phyloP scores from a whole-genome alignment of 2,797 vertebrate genomes.

The Squalus acanthias region DNA sequence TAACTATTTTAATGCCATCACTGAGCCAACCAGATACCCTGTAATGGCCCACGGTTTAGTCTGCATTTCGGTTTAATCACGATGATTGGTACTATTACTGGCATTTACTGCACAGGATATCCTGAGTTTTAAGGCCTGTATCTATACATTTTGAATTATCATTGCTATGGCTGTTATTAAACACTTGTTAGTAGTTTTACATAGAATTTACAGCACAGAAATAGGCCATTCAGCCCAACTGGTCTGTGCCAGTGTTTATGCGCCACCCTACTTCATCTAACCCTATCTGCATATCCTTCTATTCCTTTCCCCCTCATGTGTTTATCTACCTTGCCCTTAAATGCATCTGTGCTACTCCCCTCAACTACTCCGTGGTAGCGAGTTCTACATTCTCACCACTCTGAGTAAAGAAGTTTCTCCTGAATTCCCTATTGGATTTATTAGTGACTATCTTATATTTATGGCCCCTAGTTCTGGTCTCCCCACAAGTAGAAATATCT shows the following conservation, averaged over 20 bases:
- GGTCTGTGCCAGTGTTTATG: neutral
- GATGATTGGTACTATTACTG: neutral
- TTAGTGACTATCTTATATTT: neutral
- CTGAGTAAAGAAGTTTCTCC: neutral
- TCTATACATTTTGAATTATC: neutral
- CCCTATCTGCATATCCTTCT: neutral
- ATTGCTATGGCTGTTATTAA: neutral
- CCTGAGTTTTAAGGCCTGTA: neutral
- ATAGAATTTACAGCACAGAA: neutral
- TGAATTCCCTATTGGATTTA: neutral
- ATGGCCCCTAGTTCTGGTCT: neutral
- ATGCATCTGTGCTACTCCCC: neutral
- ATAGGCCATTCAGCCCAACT: neutral
- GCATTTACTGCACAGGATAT: too few species aligned
- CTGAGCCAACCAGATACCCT: neutral
- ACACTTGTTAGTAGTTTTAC: too few species aligned
- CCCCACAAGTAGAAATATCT: neutral
- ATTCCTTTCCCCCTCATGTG: neutral
- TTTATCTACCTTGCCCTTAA: neutral
- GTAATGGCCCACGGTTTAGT: neutral
- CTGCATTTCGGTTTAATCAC: neutral
- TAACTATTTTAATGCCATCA: neutral
- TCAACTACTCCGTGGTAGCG: neutral
- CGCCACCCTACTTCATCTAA: neutral
- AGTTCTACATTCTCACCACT: neutral